Percentiles rank a stretch among this genome's conserved stretches.
phyloP scores from a whole-genome alignment of 2,113 vertebrate genomes.

The Phoxinus phoxinus region DNA sequence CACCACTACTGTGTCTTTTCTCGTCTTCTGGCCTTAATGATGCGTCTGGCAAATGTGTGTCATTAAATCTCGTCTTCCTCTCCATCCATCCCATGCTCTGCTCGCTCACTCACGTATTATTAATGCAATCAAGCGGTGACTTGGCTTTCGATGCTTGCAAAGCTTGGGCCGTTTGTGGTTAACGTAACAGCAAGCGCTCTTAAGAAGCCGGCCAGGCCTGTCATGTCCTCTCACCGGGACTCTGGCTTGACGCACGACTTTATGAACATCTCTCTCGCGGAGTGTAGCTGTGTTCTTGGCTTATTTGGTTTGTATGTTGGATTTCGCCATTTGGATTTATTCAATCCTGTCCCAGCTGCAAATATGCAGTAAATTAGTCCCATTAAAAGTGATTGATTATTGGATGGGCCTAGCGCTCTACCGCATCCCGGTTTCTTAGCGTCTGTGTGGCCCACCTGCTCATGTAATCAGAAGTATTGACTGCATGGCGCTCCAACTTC shows the following conservation, averaged over 20 bases:
- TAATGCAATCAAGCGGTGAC: constrained; percentile 54
- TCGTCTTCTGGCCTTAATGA: not conserved
- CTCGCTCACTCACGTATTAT: constrained; percentile 52
- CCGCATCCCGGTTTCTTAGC: not conserved
- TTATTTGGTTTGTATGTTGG: constrained; percentile 1
- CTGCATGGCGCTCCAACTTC: constrained; percentile 12
- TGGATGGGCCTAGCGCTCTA: constrained; percentile 2
- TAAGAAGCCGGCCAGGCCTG: constrained; percentile 5
- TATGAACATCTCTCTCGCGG: not conserved
- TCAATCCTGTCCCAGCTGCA: constrained; percentile 19
- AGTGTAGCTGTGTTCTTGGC: not conserved
- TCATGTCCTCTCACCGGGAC: constrained; percentile 36
- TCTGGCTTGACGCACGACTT: not conserved
- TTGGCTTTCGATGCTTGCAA: constrained; percentile 40
- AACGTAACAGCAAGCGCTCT: constrained; percentile 3
- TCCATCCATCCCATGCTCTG: constrained; percentile 59
- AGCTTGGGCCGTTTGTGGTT: constrained; percentile 44
- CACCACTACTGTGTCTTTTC: constrained; percentile 2
- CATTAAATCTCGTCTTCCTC: constrained; percentile 63
- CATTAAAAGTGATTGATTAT: constrained; percentile 42
- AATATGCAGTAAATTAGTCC: constrained; percentile 40
- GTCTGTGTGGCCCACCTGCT: constrained; percentile 34
- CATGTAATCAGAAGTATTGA: constrained; percentile 39
- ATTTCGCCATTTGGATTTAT: constrained; percentile 24
- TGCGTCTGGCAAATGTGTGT: constrained; percentile 59